Conservation (phyloP, 2,888 invertebrate species). For the Eupithecia centaureata region DNA sequence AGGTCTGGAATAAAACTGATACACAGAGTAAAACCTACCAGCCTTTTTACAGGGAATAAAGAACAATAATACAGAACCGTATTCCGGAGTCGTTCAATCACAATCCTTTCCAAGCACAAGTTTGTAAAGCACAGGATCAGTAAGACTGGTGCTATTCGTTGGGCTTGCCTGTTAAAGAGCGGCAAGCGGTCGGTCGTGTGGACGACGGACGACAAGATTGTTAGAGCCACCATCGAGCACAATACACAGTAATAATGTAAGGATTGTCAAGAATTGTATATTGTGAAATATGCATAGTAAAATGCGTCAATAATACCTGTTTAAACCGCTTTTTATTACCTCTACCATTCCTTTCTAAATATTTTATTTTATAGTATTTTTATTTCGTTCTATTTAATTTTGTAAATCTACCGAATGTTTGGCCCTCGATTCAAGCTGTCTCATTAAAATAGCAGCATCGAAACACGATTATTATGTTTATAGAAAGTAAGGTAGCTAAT, state of each 20-base stretch:
- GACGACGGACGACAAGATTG: conserved; percentile 2
- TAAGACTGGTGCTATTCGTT: not conserved
- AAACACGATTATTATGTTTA: not conserved
- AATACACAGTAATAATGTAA: too few relatives aligned
- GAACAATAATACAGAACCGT: too few relatives aligned
- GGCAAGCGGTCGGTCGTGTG: conserved; percentile 4
- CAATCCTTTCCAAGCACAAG: conserved; percentile 9
- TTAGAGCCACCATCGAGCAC: conserved; percentile 5
- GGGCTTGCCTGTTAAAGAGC: too few relatives aligned
- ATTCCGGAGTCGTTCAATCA: too few relatives aligned
- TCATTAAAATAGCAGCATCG: not conserved
- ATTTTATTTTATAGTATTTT: not conserved
- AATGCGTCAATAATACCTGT: not conserved
- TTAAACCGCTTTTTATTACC: not conserved
- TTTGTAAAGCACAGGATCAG: conserved; percentile 8
- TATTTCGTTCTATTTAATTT: too few relatives aligned
- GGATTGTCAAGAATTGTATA: too few relatives aligned
- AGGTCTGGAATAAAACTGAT: not conserved
- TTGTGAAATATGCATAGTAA: not conserved
- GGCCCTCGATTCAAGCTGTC: not conserved
- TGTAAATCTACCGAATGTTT: not conserved
- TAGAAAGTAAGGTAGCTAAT: not conserved
- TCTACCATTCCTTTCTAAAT: not conserved
- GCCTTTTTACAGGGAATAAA: not conserved
- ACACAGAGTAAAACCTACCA: not conserved